Percentiles rank a stretch among this genome's conserved stretches.
Evolutionary conservation across 2,888 invertebrate species (phyloP).

Genomic region (Parnassius orleans): DNA sequence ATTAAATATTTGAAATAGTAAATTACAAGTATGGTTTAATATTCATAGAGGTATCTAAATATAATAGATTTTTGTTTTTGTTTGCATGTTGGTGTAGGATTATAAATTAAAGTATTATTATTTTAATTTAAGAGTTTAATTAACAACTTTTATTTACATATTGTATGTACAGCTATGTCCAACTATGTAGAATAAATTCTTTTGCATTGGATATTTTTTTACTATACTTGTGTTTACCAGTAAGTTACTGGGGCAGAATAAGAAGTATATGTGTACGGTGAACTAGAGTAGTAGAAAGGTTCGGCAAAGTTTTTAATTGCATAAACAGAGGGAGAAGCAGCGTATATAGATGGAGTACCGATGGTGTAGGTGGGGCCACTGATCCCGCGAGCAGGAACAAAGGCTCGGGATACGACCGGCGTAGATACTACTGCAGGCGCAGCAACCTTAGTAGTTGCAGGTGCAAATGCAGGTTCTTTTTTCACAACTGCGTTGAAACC

Average conservation of each 20-base stretch:
- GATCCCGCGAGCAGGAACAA: constrained; percentile 29
- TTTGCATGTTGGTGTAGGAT: too few relatives aligned
- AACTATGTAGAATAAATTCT: too few relatives aligned
- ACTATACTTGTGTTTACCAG: not conserved
- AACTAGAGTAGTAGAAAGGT: constrained; percentile 23
- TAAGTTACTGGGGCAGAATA: not conserved
- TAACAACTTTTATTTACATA: too few relatives aligned
- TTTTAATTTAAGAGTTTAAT: too few relatives aligned
- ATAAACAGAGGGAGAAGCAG: not conserved
- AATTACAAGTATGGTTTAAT: too few relatives aligned
- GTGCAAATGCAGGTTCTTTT: constrained; percentile 66
- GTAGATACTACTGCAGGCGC: constrained; percentile 34
- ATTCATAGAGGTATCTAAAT: too few relatives aligned
- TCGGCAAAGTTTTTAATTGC: constrained; percentile 11
- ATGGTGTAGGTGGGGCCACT: constrained; percentile 29
- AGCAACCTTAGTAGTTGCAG: constrained; percentile 33
- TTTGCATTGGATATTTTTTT: too few relatives aligned
- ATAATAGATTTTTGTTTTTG: too few relatives aligned
- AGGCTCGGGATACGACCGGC: constrained; percentile 29
- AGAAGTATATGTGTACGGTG: constrained; percentile 14
- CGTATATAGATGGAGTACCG: not conserved
- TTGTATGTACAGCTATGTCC: too few relatives aligned
- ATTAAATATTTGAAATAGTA: too few relatives aligned
- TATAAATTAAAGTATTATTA: too few relatives aligned
- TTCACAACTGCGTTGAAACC: constrained; percentile 82